phyloP scores from a whole-genome alignment of 2,888 invertebrate genomes.

The Homarus gammarus region DNA sequence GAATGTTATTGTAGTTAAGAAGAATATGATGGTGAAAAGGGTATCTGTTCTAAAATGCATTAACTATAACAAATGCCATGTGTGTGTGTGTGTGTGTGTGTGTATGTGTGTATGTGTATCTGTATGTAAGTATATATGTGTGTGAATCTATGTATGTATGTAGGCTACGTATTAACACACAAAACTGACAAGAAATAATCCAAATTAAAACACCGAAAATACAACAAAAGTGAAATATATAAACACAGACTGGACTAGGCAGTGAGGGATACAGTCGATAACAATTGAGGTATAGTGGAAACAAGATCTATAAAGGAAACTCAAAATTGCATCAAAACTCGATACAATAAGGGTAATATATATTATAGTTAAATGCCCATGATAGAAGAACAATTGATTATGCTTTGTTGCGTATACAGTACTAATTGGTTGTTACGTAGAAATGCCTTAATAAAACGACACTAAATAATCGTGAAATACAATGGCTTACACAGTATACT shows the following conservation, averaged over 20 bases:
- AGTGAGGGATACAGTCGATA: not conserved
- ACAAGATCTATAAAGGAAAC: not conserved
- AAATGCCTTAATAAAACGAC: too few relatives aligned
- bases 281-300: not conserved
- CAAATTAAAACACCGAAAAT: not conserved
- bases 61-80: too few relatives aligned
- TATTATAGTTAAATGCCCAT: slow-evolving; percentile 53
- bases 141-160: not conserved
- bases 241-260: not conserved
- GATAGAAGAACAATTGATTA: slow-evolving; percentile 25
- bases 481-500: not conserved
- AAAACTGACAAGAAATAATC: not conserved
- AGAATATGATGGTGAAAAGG: too few relatives aligned
- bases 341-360: not conserved
- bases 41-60: too few relatives aligned
- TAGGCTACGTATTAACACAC: not conserved
- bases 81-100: too few relatives aligned
- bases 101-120: too few relatives aligned
- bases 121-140: too few relatives aligned
- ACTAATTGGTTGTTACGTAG: not conserved
- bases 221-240: not conserved
- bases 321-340: not conserved
- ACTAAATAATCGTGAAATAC: too few relatives aligned
- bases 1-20: too few relatives aligned
- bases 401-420: slow-evolving; percentile 16